Evolutionary conservation across 1,140 invertebrate genomes (phyloP).

Genomic region (Bacillus rossius): DNA sequence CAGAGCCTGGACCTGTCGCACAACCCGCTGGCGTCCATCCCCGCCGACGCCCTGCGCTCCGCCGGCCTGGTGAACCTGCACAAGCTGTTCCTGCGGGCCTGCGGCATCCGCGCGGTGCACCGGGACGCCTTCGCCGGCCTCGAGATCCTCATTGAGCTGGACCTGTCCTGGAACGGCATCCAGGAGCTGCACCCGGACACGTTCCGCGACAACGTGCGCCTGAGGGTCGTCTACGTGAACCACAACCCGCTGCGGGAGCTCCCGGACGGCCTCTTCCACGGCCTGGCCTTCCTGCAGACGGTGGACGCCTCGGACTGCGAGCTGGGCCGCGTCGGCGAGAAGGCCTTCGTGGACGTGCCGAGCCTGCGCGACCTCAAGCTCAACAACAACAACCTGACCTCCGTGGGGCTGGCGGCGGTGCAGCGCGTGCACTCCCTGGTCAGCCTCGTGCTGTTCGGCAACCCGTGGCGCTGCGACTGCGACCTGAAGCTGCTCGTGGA

Average conservation of each 20-base stretch:
- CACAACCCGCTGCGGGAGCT: conserved; percentile 65
- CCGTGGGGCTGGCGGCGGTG: conserved; percentile 52
- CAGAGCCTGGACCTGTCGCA: conserved; percentile 60
- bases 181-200: conserved; percentile 59
- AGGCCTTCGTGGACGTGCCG: conserved; percentile 64
- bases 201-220: conserved; percentile 59
- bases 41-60: conserved; percentile 57
- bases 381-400: conserved; percentile 62
- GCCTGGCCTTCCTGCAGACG: conserved; percentile 64
- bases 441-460: conserved; percentile 70
- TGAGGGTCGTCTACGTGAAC: conserved; percentile 64
- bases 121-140: conserved; percentile 67
- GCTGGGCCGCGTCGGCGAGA: conserved; percentile 58
- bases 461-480: conserved; percentile 88
- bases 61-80: conserved; percentile 72
- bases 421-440: conserved; percentile 55
- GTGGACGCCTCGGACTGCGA: conserved; percentile 70
- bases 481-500: conserved; percentile 70
- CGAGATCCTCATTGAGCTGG: conserved; percentile 75
- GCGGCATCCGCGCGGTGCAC: conserved; percentile 61
- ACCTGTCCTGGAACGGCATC: conserved; percentile 73
- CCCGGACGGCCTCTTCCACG: conserved; percentile 68
- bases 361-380: conserved; percentile 60
- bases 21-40: conserved; percentile 62
- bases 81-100: conserved; percentile 66